A percentile compares a stretch with the other conserved stretches of the same genome.
These are phyloP conservation scores for Tachystola acroxantha DNA, from an alignment of 2,888 invertebrate genomes.

Conservation along the genomic window DNA sequence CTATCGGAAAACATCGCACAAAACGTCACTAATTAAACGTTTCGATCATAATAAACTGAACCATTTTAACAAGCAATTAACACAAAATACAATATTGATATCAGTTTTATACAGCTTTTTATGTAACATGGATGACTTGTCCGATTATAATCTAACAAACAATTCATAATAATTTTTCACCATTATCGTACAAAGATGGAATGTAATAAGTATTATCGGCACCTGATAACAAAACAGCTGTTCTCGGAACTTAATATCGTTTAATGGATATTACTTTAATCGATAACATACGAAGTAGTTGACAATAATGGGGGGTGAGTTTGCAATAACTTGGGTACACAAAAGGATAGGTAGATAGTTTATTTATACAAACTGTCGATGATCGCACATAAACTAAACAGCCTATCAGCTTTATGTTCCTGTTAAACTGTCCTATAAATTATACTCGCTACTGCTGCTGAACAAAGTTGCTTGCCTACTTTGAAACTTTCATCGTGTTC, in stretches of 20 bases:
- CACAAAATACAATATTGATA: constrained; percentile 7
- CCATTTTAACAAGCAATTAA: constrained; percentile 11
- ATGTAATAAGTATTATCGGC: constrained; percentile 1
- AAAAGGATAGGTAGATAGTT: background rate
- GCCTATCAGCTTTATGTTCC: no score
- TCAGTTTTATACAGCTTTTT: constrained; percentile 7
- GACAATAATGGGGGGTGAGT: background rate
- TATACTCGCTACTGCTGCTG: no score
- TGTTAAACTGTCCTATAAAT: no score
- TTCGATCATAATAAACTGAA: constrained; percentile 15
- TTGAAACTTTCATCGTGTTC: no score
- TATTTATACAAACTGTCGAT: no score
- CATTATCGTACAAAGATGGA: constrained; percentile 7
- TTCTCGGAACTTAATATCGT: background rate
- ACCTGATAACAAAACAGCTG: constrained; percentile 6
- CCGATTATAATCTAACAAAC: constrained; percentile 2
- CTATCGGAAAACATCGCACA: constrained; percentile 31
- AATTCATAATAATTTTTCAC: constrained; percentile 3
- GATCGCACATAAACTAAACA: no score
- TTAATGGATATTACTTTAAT: constrained; percentile 7
- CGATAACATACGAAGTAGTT: background rate
- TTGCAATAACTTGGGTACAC: background rate
- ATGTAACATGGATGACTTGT: constrained; percentile 4
- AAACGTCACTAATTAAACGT: constrained; percentile 33
- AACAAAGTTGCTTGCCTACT: no score